Evolutionary conservation across 2,888 invertebrate genomes (phyloP).

Genomic region (Drosophila greeni): DNA sequence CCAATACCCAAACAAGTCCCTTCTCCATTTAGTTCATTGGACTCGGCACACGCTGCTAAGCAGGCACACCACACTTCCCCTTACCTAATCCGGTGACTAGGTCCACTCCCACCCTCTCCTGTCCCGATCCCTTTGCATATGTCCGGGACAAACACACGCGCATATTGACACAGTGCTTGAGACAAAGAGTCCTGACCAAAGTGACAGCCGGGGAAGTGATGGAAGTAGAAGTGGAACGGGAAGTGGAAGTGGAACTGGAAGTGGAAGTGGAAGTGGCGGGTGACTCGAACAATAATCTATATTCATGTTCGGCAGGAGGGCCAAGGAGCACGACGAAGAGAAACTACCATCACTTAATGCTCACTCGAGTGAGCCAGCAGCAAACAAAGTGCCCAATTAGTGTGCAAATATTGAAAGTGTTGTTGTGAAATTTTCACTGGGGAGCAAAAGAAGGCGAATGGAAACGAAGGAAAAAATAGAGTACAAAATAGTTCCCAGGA

Average conservation of each 20-base stretch:
- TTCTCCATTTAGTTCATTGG: conserved; percentile 69
- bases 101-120: not conserved
- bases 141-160: conserved; percentile 61
- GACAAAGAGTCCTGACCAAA: conserved; percentile 49
- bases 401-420: conserved; percentile 70
- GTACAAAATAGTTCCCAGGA: conserved; percentile 14
- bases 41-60: conserved; percentile 50
- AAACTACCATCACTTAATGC: conserved; percentile 47
- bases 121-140: conserved; percentile 30
- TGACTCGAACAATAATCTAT: conserved; percentile 63
- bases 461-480: not conserved
- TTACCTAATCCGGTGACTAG: not conserved
- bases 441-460: not conserved
- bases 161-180: conserved; percentile 67
- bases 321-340: conserved; percentile 9
- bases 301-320: conserved; percentile 54
- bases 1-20: conserved; percentile 38
- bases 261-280: conserved; percentile 5
- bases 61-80: conserved; percentile 5
- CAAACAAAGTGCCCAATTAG: conserved; percentile 64
- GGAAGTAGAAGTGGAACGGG: not conserved
- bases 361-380: conserved; percentile 45
- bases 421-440: conserved; percentile 46
- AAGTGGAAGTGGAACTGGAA: not conserved
- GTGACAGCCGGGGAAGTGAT: conserved; percentile 18